Evolutionary conservation across 2,797 vertebrate species (phyloP), one percentile per base, ranked within the genome.

Genomic region (Ciconia nigra): DNA sequence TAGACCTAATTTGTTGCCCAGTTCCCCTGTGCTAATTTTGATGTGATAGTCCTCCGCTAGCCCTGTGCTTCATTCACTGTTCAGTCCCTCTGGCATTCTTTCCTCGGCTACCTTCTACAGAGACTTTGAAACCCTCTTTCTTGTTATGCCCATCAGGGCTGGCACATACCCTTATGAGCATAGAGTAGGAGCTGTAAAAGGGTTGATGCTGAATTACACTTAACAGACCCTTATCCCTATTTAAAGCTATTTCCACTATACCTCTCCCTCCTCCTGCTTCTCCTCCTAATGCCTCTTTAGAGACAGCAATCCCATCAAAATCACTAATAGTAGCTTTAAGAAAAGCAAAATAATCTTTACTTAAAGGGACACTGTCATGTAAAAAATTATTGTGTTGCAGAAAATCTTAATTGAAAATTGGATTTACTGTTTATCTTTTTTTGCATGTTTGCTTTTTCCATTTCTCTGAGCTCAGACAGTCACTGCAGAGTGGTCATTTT

Each of bases 361-460:
- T 97, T 98, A 98, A 98, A 98, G 97, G 97, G 97, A 97, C 94
- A 97, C 97, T 97, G 97, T 97, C 96, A 69, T 65, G 89, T 76
- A 15, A 87, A 89, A 83, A 55, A 76, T 1, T 2, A 39, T 8
- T 37, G 18, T 29, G 18, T 67, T 83, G 63, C 58, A 70, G 82
- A 93, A 84, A 89, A 66, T 47, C 42, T 44, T 13, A n/a, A 80
- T 55, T 87, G 57, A 91, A 91, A 80, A 73, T 77, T 52, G n/a
- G 85, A 83, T 92, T 90, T 89, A 19, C 44, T 71, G 55, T 81
- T 89, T 46, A n/a, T 41, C 29, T 52, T 61, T 87, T 77, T 77
- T 42, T 35, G 47, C 0, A 0, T 49, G 26, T 95, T 95, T 42
- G 37, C 31, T 67, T 86, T 78, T 57, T 89, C 26, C 4, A 2